Percentiles rank a stretch among this genome's conserved stretches.
phyloP scores from a whole-genome alignment of 2,888 invertebrate species.

The Hyposoter didymator region DNA sequence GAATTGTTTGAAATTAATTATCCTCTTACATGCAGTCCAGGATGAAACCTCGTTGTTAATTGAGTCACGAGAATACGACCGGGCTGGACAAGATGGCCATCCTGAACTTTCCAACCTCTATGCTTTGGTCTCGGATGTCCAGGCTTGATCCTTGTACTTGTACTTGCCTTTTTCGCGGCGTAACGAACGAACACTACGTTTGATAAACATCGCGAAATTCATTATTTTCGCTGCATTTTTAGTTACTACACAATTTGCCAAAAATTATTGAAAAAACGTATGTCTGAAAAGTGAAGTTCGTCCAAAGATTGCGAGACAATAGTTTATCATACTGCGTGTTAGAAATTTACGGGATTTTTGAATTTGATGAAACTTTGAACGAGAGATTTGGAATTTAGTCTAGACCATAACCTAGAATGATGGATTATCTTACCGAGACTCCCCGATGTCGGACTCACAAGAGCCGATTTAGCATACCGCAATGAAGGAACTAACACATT shows the following conservation, averaged over 20 bases:
- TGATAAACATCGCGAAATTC: not conserved
- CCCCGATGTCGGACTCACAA: constrained; percentile 41
- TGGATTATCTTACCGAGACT: constrained; percentile 51
- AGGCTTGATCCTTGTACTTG: constrained; percentile 89
- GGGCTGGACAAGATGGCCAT: constrained; percentile 88
- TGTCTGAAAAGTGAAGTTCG: not conserved
- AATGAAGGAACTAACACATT: constrained; percentile 53
- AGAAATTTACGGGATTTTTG: not conserved
- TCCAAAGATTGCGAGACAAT: not conserved
- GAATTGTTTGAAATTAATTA: constrained; percentile 12
- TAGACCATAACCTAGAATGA: constrained; percentile 41
- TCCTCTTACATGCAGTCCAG: constrained; percentile 90
- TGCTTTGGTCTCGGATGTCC: constrained; percentile 89
- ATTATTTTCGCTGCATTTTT: not conserved
- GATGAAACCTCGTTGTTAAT: constrained; percentile 90
- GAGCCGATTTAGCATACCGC: constrained; percentile 49
- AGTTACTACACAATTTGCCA: not conserved
- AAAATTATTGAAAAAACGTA: not conserved
- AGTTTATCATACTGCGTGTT: not conserved
- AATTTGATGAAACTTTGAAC: not conserved
- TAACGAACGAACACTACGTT: constrained; percentile 85
- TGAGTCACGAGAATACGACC: constrained; percentile 91
- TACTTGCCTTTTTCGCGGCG: constrained; percentile 91
- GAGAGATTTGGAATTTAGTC: not conserved
- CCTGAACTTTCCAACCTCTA: constrained; percentile 91